A percentile compares a stretch with the other conserved stretches of the same genome.
Evolutionary conservation across 2,113 vertebrate species (phyloP).

Genomic region (Eurystomus gularis): DNA sequence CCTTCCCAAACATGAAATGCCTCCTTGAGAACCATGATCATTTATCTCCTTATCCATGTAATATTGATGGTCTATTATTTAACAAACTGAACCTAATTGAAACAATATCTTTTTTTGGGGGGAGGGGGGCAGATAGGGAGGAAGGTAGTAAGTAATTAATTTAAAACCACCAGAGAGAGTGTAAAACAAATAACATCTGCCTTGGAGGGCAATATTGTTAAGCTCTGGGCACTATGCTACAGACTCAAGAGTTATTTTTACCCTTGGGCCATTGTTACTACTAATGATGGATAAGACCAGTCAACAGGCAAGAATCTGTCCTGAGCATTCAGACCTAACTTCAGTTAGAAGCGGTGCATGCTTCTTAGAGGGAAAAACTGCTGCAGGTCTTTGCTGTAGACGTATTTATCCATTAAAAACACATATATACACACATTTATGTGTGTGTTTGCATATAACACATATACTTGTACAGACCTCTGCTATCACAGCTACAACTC

Average conservation of each 20-base stretch:
- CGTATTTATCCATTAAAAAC: neutral
- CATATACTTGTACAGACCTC: neutral
- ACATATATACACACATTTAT: fast-evolving
- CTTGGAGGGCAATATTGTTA: slow-evolving; percentile 42
- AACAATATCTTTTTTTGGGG: neutral
- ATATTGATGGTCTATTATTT: neutral
- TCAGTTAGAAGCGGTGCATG: neutral
- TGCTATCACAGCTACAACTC: neutral
- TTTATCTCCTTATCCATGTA: neutral
- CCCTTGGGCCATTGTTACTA: neutral
- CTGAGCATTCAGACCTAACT: neutral
- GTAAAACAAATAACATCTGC: slow-evolving; percentile 33
- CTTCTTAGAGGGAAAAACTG: neutral
- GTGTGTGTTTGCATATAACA: neutral
- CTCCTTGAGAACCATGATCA: fast-evolving
- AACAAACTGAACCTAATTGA: neutral
- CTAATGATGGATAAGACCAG: slow-evolving; percentile 13
- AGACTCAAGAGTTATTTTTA: slow-evolving; percentile 9
- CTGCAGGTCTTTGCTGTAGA: neutral
- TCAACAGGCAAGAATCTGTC: slow-evolving; percentile 19
- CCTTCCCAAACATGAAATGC: neutral
- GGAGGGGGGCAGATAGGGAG: fast-evolving
- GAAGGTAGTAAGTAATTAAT: neutral
- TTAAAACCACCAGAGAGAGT: neutral
- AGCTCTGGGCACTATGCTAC: slow-evolving; percentile 20